A percentile compares a stretch with the other conserved stretches of the same genome.
phyloP scores from a whole-genome alignment of 2,113 vertebrate species.

The Cygnus buccinator region DNA sequence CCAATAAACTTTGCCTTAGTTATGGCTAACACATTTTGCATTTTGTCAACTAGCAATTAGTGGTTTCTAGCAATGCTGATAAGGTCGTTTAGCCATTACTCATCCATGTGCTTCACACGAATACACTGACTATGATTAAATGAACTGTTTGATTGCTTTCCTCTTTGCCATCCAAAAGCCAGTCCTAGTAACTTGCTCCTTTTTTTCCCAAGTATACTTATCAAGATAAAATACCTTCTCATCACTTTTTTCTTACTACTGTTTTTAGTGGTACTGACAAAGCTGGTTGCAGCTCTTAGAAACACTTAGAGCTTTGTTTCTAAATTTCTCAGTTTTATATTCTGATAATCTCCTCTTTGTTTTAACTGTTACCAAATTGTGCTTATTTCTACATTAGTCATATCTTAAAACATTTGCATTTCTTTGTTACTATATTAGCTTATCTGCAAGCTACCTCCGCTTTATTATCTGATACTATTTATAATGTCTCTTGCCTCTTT shows the following conservation, averaged over 20 bases:
- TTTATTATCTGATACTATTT: neutral
- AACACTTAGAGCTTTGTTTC: neutral
- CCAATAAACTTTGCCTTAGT: neutral
- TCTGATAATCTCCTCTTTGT: neutral
- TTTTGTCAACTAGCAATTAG: neutral
- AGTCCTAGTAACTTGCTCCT: neutral
- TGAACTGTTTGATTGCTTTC: neutral
- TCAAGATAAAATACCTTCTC: neutral
- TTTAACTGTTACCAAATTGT: neutral
- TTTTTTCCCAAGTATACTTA: neutral
- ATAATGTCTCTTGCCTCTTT: neutral
- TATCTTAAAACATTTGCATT: neutral
- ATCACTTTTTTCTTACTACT: neutral
- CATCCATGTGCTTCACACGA: neutral
- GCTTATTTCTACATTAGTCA: neutral
- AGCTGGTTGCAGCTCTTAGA: neutral
- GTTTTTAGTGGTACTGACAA: neutral
- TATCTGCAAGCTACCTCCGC: neutral
- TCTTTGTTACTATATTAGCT: neutral
- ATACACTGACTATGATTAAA: neutral
- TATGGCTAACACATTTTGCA: neutral
- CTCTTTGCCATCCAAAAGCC: neutral
- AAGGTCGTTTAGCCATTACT: neutral
- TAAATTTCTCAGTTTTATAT: neutral
- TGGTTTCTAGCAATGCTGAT: neutral